These are phyloP conservation scores for Druon quercuslanigerum DNA, from an alignment of 1,140 invertebrate genomes.

Conservation along the genomic window DNA sequence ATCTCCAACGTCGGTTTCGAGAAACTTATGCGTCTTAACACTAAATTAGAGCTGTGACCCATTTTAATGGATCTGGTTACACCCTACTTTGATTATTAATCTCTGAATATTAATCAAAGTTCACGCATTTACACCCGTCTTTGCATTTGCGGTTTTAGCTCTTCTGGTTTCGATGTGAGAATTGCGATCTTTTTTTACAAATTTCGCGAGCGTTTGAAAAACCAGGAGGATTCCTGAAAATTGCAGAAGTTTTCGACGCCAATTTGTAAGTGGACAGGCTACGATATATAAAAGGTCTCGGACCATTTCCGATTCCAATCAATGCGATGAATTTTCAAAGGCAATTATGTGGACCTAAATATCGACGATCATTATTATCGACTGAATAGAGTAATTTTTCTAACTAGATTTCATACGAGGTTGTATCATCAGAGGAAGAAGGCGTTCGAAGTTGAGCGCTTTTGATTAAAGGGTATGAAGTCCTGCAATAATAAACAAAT, in stretches of 20 bases:
- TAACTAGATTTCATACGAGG: constrained; percentile 1
- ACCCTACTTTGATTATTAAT: neutral
- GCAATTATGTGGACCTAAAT: neutral
- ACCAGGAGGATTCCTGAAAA: neutral
- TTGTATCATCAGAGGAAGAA: neutral
- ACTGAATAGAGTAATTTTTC: constrained; percentile 14
- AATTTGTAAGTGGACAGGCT: neutral
- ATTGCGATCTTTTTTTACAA: neutral
- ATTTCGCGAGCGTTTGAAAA: neutral
- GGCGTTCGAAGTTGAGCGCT: neutral
- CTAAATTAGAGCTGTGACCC: neutral
- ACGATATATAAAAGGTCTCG: neutral
- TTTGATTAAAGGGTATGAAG: constrained; percentile 6
- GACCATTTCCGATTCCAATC: neutral
- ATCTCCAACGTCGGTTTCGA: constrained; percentile 81
- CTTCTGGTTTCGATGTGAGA: neutral
- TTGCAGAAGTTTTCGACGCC: neutral
- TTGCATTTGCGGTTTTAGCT: constrained; percentile 2
- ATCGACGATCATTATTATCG: neutral
- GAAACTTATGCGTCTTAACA: constrained; percentile 79
- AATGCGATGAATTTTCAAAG: neutral
- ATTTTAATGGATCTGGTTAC: neutral
- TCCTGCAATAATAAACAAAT: constrained; percentile 27
- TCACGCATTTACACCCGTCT: constrained; percentile 20
- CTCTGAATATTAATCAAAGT: neutral